Evolutionary conservation across 2,113 vertebrate species (phyloP), one percentile per base, ranked within the genome.

Genomic region (Todiramphus saurophagus): DNA sequence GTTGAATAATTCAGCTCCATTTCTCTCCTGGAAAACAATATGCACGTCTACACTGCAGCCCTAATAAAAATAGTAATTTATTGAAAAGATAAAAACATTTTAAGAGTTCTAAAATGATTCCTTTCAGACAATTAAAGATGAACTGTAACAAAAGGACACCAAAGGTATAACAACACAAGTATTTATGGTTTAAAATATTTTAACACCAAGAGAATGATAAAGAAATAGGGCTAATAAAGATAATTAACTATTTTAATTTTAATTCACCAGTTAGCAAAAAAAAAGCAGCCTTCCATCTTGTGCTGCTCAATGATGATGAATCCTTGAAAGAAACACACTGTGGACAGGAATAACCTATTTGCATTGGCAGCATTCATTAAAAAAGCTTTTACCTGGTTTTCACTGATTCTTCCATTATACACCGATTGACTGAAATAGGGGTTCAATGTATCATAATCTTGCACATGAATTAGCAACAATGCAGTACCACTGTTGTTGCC

Each of bases 381-480:
- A 86, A 88, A 76, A 89, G 27, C 13, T 93, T 80, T 97, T 96
- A 98, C 98, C 97, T 98, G 21, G 27, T 98, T 95, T 95, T 99
- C 98, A 39, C 7, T 59, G 87, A 98, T 97, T 15, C 33, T 88
- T 33, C 98, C 98, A 15, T 64, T 70, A 77, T 98, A 99, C 25
- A 97, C 7, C 3, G 33, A 96, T 58, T 96, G 98, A 64, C 43
- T 96, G 96, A 99, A 99, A 90, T 96, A 98, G 2, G 98, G 98
- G 87, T 98, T 98, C 90, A 98, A 5, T 17, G 98, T 98, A 59
- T 99, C 98, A 67, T 96, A 98, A 85, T 99, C 98, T 39, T 77
- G 1, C 2, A 99, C 87, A 2, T 24, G 43, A 31, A 99, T 97
- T 83, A 76, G 43, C 66, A 97, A 55, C 0, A 89, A 83, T 16